Evolutionary conservation across 2,113 vertebrate species (phyloP).

Genomic region (Empidonax alnorum): DNA sequence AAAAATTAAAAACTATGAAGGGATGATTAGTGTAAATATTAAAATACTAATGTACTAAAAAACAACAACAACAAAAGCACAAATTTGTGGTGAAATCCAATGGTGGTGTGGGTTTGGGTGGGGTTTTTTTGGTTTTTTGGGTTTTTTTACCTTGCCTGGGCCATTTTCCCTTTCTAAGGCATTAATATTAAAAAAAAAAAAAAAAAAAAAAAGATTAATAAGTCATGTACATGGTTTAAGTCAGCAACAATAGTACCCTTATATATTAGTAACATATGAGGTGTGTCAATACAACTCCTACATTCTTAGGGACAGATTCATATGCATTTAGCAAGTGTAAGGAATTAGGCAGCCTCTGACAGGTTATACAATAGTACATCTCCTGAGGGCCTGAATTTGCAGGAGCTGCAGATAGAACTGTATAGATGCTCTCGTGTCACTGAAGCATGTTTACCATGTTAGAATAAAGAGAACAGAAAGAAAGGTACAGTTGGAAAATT

Average conservation of each 20-base stretch:
- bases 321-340: neutral
- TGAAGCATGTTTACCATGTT: neutral
- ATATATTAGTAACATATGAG: neutral
- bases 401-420: neutral
- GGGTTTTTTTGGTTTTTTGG: neutral
- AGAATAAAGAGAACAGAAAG: neutral
- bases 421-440: neutral
- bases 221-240: neutral
- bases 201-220: neutral
- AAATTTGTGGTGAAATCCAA: neutral
- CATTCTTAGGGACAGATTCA: neutral
- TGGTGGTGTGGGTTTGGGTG: neutral
- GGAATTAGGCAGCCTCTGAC: neutral
- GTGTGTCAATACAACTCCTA: neutral
- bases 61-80: neutral
- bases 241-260: neutral
- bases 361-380: neutral
- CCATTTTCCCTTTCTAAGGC: neutral
- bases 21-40: neutral
- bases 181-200: neutral
- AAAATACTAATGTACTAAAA: neutral
- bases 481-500: neutral
- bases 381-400: neutral
- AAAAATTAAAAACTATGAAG: neutral
- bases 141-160: neutral